Evolutionary conservation across 1,140 invertebrate genomes (phyloP), one percentile per base, ranked within the genome.

Genomic region (Caenorhabditis tropicalis): DNA sequence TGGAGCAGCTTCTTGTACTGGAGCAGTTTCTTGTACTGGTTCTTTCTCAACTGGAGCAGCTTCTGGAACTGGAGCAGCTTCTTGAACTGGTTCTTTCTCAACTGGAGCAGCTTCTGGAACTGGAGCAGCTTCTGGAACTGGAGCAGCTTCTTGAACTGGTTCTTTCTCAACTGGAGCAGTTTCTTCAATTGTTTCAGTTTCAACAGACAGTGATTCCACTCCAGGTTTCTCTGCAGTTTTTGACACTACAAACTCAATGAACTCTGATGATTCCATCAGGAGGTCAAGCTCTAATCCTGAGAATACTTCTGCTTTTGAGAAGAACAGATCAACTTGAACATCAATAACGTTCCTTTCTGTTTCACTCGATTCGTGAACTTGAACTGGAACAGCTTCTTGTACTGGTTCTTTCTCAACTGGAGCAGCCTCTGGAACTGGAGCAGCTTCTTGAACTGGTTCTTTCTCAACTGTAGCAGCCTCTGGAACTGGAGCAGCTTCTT

Each of bases 241-340:
- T 24, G 53, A 27, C 3, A 12, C 24, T 1, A 24, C 27, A 9
- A 9, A 27, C 24, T 5, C 19, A n/a, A 79, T 24, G 43, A 79
- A 79, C 19, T 79, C 70, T 21, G 36, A 39, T 1, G 6, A 27
- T 7, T 56, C 53, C 53, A 56, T 48, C 36, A 79, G 12, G 29
- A 79, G 19, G 21, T 48, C 70, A 12, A 79, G 36, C 21, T 79
- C 70, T 9, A 79, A 16, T 12, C 70, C 70, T 12, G 2, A 27
- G 31, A 39, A 43, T 12, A 48, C 31, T 36, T 82, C 81, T 19
- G 81, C 24, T 24, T 82, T 58, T 19, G n/a, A 48, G 24, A 82
- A 82, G 21, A 82, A 24, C 15, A 82, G 51, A 12, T 82, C 81
- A 16, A 82, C 48, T 7, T 19, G 10, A 24, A 60, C 56, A 12